A percentile compares a stretch with the other conserved stretches of the same genome.
Evolutionary conservation across 2,888 invertebrate genomes (phyloP).

Genomic region (Ctena decussata): DNA sequence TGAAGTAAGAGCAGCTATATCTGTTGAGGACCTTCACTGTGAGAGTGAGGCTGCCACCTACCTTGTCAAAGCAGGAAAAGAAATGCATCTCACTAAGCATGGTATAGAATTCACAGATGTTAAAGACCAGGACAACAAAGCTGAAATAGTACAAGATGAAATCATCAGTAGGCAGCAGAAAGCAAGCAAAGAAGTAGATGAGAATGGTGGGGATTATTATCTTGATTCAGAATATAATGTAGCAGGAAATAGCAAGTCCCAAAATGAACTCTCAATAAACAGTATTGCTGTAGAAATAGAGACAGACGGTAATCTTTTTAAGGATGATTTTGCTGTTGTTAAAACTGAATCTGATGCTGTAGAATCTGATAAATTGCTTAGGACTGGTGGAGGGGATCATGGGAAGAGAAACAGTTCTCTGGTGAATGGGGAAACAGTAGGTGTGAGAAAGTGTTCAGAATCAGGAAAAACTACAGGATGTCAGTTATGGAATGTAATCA

Average conservation of each 20-base stretch:
- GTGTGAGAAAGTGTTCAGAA: background rate
- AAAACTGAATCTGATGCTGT: background rate
- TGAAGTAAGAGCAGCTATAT: conserved; percentile 56
- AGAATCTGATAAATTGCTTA: background rate
- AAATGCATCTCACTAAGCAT: conserved; percentile 51
- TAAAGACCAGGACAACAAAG: background rate
- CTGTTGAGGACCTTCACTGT: conserved; percentile 68
- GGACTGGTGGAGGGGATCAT: background rate
- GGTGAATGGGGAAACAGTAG: background rate
- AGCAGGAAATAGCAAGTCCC: too few relatives aligned
- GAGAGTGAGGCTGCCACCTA: conserved; percentile 68
- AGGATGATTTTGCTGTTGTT: background rate
- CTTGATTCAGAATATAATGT: background rate
- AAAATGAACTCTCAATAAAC: too few relatives aligned
- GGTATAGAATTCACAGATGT: conserved; percentile 50
- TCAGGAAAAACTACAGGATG: background rate
- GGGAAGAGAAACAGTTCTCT: background rate
- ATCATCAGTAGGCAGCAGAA: background rate
- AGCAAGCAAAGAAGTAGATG: background rate
- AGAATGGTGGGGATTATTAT: background rate
- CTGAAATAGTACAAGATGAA: background rate
- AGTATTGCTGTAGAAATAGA: too few relatives aligned
- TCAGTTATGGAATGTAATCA: conserved; percentile 14
- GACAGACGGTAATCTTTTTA: background rate
- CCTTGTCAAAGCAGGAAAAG: conserved; percentile 54